A percentile compares a stretch with the other conserved stretches of the same genome.
Conservation (phyloP, 53 echinoderm and acorn worm species). For the Paelopatides confundens region DNA sequence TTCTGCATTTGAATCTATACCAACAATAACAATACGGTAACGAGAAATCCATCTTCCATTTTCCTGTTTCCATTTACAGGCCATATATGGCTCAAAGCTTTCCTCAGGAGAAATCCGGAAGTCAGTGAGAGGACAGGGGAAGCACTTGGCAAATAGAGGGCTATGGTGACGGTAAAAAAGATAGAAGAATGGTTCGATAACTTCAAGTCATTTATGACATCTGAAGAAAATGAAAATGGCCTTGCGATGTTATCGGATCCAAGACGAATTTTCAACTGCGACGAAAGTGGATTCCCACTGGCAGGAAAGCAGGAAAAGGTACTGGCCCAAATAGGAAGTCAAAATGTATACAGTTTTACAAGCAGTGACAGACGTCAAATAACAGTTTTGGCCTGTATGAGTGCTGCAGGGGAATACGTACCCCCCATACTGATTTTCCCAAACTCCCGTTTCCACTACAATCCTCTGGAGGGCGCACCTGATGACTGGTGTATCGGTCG, state of each 20-base stretch:
- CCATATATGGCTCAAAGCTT: too few species aligned
- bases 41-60: too few species aligned
- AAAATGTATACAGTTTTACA: constrained; percentile 27
- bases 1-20: too few species aligned
- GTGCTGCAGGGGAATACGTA: constrained; percentile 27
- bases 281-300: constrained; percentile 62
- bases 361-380: constrained; percentile 21
- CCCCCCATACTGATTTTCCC: constrained; percentile 45
- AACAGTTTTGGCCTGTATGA: constrained; percentile 32
- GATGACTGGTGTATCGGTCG: constrained; percentile 31
- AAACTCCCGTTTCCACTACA: constrained; percentile 23
- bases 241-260: constrained; percentile 42
- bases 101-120: constrained; percentile 19
- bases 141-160: constrained; percentile 55
- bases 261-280: constrained; percentile 58
- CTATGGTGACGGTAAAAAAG: constrained; percentile 46
- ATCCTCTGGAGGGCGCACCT: constrained; percentile 56
- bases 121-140: constrained; percentile 36
- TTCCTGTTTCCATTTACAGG: too few species aligned
- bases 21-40: too few species aligned
- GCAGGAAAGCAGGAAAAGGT: constrained; percentile 37
- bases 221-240: background rate
- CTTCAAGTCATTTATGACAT: too few species aligned
- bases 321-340: constrained; percentile 46
- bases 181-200: constrained; percentile 59